Evolutionary conservation across 2,888 invertebrate genomes (phyloP).

Genomic region (Sialis fuliginosa): DNA sequence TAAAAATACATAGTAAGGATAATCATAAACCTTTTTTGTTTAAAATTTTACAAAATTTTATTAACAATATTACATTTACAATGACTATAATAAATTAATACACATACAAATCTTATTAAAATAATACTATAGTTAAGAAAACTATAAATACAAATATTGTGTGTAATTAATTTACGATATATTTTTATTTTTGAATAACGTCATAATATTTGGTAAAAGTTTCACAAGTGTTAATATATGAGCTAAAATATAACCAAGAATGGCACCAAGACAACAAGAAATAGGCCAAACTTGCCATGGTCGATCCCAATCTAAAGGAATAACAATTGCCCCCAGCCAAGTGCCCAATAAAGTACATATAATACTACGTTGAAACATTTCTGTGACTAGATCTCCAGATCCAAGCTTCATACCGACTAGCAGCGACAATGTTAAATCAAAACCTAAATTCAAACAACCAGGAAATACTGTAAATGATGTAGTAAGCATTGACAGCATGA

Average conservation of each 20-base stretch:
- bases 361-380: constrained; percentile 38
- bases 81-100: no score
- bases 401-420: constrained; percentile 32
- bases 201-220: constrained; percentile 6
- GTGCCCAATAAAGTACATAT: constrained; percentile 49
- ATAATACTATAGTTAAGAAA: no score
- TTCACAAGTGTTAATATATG: constrained; percentile 35
- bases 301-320: constrained; percentile 81
- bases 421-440: constrained; percentile 33
- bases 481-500: constrained; percentile 43
- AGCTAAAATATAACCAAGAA: constrained; percentile 38
- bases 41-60: no score
- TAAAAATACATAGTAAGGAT: no score
- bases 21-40: no score
- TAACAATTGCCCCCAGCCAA: constrained; percentile 70
- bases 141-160: no score
- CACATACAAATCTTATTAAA: no score
- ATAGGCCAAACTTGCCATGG: constrained; percentile 77
- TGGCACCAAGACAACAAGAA: constrained; percentile 49
- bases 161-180: no score
- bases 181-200: constrained; percentile 1
- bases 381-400: constrained; percentile 31
- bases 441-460: constrained; percentile 39
- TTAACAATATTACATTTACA: no score
- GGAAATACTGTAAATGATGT: constrained; percentile 44